phyloP scores from a whole-genome alignment of 37 sponge, comb jelly and placozoan genomes.

The Diacarnus erythraeanus region DNA sequence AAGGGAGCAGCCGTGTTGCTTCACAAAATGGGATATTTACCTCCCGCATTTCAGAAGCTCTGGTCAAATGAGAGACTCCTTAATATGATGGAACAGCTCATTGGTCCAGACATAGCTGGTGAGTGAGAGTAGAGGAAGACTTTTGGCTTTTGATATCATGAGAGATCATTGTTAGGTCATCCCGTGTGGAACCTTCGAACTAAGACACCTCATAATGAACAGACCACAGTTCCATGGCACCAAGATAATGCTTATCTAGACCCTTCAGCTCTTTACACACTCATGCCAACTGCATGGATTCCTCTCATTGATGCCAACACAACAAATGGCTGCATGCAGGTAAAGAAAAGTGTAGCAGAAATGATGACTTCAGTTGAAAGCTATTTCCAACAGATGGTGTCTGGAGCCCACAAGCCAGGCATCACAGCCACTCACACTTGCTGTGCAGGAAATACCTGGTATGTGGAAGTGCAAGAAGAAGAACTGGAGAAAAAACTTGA shows the following conservation, averaged over 20 bases:
- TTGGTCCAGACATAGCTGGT: conserved; percentile 82
- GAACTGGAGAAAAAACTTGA: conserved; percentile 72
- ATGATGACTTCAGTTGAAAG: conserved; percentile 9
- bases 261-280: conserved; percentile 26
- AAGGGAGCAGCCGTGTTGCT: conserved; percentile 69
- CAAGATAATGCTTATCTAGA: conserved; percentile 92
- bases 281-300: conserved; percentile 86
- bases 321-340: conserved; percentile 87
- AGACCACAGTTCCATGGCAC: conserved; percentile 89
- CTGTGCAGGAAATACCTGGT: conserved; percentile 89
- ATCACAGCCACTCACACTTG: conserved; percentile 81
- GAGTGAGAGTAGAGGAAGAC: neutral
- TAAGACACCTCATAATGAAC: conserved; percentile 79
- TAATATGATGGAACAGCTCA: conserved; percentile 74
- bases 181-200: conserved; percentile 87
- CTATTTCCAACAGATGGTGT: conserved; percentile 53
- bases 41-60: conserved; percentile 53
- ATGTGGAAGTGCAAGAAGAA: conserved; percentile 64
- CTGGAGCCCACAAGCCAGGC: conserved; percentile 74
- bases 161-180: too few species aligned
- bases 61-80: conserved; percentile 76
- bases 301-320: conserved; percentile 85
- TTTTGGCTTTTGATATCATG: neutral
- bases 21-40: conserved; percentile 66
- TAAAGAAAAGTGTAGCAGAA: too few species aligned